These are phyloP conservation scores for Temnothorax unifasciatus DNA, from an alignment of 2,888 invertebrate genomes.

Conservation along the genomic window DNA sequence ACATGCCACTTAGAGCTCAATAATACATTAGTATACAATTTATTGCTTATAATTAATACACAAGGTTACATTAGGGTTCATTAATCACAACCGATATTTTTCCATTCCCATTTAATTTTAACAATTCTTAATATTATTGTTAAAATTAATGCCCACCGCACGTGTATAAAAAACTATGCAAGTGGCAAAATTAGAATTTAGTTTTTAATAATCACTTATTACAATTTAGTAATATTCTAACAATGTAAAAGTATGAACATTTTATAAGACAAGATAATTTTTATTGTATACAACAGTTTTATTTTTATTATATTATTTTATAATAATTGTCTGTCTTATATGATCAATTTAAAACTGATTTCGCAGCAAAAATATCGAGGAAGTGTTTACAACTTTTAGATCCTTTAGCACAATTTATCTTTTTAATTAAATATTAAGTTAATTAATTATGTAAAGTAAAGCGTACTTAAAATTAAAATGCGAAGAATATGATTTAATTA, in stretches of 20 bases:
- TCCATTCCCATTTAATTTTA: slow-evolving; percentile 11
- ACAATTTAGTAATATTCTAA: neutral
- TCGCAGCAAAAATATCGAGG: neutral
- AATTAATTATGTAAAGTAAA: neutral
- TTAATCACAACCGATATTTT: slow-evolving; percentile 41
- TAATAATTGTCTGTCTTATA: neutral
- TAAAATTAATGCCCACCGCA: neutral
- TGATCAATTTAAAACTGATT: neutral
- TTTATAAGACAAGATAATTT: neutral
- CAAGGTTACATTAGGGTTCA: neutral
- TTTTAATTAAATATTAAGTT: neutral
- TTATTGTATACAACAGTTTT: neutral
- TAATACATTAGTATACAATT: no score
- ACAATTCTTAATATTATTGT: neutral
- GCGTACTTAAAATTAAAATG: neutral
- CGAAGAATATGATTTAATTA: neutral
- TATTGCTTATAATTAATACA: no score
- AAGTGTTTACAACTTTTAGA: neutral
- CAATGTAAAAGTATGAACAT: neutral
- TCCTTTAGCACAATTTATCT: neutral
- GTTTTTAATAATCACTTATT: neutral
- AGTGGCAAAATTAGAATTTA: no score
- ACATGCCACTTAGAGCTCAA: slow-evolving; percentile 16
- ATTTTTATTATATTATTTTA: neutral
- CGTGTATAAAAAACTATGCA: no score